These are phyloP conservation scores for Drosophila bunnanda DNA, from an alignment of 2,888 invertebrate genomes.

Conservation along the genomic window DNA sequence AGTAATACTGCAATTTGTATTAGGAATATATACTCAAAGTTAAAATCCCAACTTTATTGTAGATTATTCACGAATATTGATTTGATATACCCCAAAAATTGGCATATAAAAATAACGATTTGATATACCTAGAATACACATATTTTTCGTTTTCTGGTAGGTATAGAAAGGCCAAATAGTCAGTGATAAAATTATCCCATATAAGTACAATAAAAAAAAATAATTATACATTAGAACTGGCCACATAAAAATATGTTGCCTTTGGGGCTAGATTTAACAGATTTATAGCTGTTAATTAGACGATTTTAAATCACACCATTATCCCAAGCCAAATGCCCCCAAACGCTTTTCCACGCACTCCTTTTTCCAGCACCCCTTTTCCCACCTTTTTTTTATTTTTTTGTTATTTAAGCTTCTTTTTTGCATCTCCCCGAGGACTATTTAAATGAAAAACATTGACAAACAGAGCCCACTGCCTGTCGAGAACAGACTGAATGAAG, in stretches of 20 bases:
- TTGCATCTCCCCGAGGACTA: slow-evolving; percentile 24
- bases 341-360: not conserved
- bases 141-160: too few species aligned
- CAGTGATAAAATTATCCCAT: not conserved
- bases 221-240: not conserved
- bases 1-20: too few species aligned
- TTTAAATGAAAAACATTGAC: slow-evolving; percentile 33
- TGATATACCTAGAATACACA: too few species aligned
- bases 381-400: not conserved
- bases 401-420: not conserved
- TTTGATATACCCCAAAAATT: too few species aligned
- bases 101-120: too few species aligned
- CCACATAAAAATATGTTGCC: slow-evolving; percentile 6
- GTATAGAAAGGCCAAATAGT: too few species aligned
- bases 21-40: too few species aligned
- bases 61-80: too few species aligned
- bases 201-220: not conserved
- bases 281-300: slow-evolving; percentile 22
- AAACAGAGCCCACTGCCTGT: slow-evolving; percentile 48
- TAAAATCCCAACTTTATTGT: too few species aligned
- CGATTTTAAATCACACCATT: slow-evolving; percentile 14
- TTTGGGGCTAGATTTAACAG: not conserved
- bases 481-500: slow-evolving; percentile 39
- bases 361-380: not conserved
- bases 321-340: not conserved